Evolutionary conservation across 2,888 invertebrate species (phyloP).

Genomic region (Epinotia nisella): DNA sequence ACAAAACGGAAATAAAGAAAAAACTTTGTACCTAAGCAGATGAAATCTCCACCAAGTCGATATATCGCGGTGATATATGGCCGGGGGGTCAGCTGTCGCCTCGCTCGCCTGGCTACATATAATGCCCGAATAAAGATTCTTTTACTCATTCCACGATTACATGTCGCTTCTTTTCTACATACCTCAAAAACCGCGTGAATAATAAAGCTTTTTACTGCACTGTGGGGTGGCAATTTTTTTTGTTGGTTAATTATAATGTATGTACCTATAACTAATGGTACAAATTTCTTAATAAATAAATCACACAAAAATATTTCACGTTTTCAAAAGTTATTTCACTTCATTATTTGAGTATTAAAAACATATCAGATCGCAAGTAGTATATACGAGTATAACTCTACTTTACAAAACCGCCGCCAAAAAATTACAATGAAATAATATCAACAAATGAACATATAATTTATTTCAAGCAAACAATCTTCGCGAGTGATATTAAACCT

Average conservation of each 20-base stretch:
- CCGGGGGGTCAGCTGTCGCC: slow-evolving; percentile 56
- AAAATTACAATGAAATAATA: no score
- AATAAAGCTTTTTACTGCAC: slow-evolving; percentile 6
- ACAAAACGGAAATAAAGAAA: slow-evolving; percentile 50
- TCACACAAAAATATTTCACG: no score
- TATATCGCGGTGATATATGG: slow-evolving; percentile 61
- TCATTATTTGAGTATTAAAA: no score
- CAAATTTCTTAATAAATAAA: no score
- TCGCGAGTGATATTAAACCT: background rate
- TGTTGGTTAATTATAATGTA: no score
- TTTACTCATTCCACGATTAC: slow-evolving; percentile 37
- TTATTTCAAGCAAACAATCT: background rate
- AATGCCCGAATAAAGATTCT: slow-evolving; percentile 39
- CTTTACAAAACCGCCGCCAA: no score
- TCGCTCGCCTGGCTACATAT: slow-evolving; percentile 48
- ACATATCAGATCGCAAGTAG: no score
- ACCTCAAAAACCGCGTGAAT: slow-evolving; percentile 11
- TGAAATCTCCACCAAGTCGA: slow-evolving; percentile 54
- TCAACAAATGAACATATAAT: background rate
- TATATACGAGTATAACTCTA: no score
- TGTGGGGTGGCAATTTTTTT: background rate
- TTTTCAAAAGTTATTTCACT: no score
- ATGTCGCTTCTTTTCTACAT: slow-evolving; percentile 27
- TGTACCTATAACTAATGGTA: no score
- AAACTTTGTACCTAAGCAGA: slow-evolving; percentile 48